Evolutionary conservation across 2,888 invertebrate species (phyloP), one percentile per base, ranked within the genome.

Genomic region (Drosophila sordidula): DNA sequence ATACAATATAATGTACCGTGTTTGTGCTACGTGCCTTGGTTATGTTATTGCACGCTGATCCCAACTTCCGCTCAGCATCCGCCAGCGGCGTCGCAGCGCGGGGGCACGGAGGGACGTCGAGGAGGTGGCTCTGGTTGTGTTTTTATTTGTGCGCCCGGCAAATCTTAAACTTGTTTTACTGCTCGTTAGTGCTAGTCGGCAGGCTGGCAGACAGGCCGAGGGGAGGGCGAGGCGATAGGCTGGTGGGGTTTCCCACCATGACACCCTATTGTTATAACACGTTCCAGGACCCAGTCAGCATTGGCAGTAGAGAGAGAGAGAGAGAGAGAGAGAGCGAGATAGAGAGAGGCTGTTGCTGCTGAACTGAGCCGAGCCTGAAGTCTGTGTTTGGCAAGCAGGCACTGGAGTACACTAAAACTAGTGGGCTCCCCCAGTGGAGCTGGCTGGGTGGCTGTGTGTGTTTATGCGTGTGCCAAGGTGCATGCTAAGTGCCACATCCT

Each of bases 11-110:
- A 90, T 90, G 88, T 83, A 87, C 90, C 86, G 81, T 90, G 91
- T 90, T 90, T 90, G 91, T 89, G 87, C 81, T 90, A 90, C 90
- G 90, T 90, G 90, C 90, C 79, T 89, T 79, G 91, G 90, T 87
- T 90, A 80, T 89, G 86, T 90, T 90, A 90, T 90, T 86, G 87
- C 80, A 64, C 73, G 78, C 76, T 73, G 78, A 86, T 74, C 84
- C 66, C 67, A 52, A 55, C 76, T 63, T 75, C 76, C 75, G 75
- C 45, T 52, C 58, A 44, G 70, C 68, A 65, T 70, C 78, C 76
- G 71, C 57, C 39, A 41, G 45, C 42, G 50, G 25, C 34, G 5
- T 26, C 39, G 18, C 6, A 22, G 34, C 8, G 22, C 12, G 26
- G 14, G 44, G 32, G 34, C 18, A 3, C 6, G 1, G 16, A 51